Percentiles rank a stretch among this genome's conserved stretches.
Conservation (phyloP, 2,113 vertebrate species). For the Coptodon bakossiorum region DNA sequence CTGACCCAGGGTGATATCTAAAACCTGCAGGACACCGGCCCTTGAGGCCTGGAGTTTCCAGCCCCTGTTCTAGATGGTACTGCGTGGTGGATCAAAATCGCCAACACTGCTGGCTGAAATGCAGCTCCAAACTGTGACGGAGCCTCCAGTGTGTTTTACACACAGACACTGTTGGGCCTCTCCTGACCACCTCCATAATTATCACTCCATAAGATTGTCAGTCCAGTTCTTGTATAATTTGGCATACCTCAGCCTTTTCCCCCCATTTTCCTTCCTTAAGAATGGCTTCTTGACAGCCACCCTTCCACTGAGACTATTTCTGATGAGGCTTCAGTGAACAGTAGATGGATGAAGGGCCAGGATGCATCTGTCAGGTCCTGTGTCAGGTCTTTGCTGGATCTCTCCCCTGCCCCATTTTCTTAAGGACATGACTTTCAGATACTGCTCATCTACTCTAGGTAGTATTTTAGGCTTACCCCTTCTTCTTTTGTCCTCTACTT, state of each 20-base stretch:
- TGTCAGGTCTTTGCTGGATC: neutral
- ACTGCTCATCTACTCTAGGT: neutral
- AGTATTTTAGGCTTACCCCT: neutral
- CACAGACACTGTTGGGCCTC: fast-evolving
- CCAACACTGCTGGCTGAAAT: neutral
- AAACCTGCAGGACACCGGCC: neutral
- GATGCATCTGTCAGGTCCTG: neutral
- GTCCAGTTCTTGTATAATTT: neutral
- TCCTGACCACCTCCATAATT: neutral
- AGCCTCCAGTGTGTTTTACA: neutral
- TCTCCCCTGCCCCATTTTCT: fast-evolving
- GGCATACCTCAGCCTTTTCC: neutral
- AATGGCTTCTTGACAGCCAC: neutral
- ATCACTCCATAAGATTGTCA: neutral
- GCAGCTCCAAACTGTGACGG: neutral
- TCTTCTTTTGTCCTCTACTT: neutral
- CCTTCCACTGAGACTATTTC: neutral
- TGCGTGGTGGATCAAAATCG: fast-evolving
- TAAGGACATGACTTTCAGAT: neutral
- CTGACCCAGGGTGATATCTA: neutral
- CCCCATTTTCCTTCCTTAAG: neutral
- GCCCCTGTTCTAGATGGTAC: neutral
- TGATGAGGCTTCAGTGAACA: neutral
- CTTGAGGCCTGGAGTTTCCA: neutral
- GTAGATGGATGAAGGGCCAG: neutral